A percentile compares a stretch with the other conserved stretches of the same genome.
Evolutionary conservation across 2,113 vertebrate species (phyloP).

Genomic region (Syngnathoides biaculeatus): DNA sequence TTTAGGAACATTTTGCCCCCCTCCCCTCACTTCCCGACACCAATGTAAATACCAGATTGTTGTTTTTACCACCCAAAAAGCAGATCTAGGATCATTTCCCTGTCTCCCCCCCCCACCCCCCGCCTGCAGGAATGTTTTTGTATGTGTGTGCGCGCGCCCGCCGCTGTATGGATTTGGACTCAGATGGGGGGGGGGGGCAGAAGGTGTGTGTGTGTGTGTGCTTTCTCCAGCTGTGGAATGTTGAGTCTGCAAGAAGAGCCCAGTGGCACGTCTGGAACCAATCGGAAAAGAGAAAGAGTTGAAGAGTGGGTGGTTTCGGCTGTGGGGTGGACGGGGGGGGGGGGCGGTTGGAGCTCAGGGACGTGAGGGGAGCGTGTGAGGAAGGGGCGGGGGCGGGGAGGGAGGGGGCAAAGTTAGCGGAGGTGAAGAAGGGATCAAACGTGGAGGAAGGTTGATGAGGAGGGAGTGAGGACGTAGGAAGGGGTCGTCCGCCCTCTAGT

Average conservation of each 20-base stretch:
- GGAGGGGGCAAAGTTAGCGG: constrained; percentile 6
- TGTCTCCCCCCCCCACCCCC: constrained; percentile 25
- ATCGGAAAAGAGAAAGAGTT: constrained; percentile 51
- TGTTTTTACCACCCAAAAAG: constrained; percentile 13
- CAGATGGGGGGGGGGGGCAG: constrained; percentile 47
- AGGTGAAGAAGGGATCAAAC: neutral
- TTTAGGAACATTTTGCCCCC: constrained; percentile 1
- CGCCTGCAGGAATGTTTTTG: constrained; percentile 51
- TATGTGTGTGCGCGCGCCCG: constrained; percentile 48
- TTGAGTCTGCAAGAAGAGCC: constrained; percentile 74
- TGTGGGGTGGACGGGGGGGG: too few relatives aligned
- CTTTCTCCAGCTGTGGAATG: constrained; percentile 73
- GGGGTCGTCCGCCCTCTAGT: constrained; percentile 53
- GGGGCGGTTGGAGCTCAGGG: constrained; percentile 37
- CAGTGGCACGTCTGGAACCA: constrained; percentile 74
- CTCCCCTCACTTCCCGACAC: constrained; percentile 27
- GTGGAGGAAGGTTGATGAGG: neutral
- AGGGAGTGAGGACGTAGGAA: constrained; percentile 27
- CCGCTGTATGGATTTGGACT: constrained; percentile 31
- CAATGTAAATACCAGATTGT: constrained; percentile 33
- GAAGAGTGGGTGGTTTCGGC: neutral
- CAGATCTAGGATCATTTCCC: constrained; percentile 28
- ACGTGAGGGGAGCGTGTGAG: constrained; percentile 48
- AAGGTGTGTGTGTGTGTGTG: constrained; percentile 16
- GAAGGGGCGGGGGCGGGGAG: constrained; percentile 46